phyloP scores from a whole-genome alignment of 2,113 vertebrate genomes.

The Leptobrachium leishanense region DNA sequence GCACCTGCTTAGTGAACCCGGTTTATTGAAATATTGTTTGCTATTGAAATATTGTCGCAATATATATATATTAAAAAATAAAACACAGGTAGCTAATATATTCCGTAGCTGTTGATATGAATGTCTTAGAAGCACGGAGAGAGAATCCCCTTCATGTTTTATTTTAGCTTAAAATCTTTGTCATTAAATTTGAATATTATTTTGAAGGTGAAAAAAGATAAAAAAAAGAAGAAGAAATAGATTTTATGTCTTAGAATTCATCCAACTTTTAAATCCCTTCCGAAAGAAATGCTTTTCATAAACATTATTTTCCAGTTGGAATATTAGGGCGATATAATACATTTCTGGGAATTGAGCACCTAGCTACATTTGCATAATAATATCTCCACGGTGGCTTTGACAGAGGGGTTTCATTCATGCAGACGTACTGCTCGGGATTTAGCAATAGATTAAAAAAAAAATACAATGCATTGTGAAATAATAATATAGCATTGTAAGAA shows the following conservation, averaged over 20 bases:
- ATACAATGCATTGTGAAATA: constrained; percentile 74
- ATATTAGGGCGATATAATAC: constrained; percentile 81
- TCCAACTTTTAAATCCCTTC: constrained; percentile 51
- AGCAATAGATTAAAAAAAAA: constrained; percentile 76
- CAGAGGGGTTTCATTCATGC: constrained; percentile 77
- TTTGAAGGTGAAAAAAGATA: constrained; percentile 49
- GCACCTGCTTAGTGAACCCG: constrained; percentile 67
- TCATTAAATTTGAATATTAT: constrained; percentile 69
- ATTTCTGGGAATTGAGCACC: constrained; percentile 72
- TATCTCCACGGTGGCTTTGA: constrained; percentile 78
- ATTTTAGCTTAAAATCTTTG: constrained; percentile 71
- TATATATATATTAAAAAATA: constrained; percentile 6
- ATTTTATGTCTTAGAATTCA: constrained; percentile 59
- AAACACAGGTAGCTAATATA: constrained; percentile 63
- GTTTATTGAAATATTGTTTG: constrained; percentile 77
- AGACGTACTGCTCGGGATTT: constrained; percentile 74
- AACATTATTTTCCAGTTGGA: constrained; percentile 67
- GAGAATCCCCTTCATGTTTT: constrained; percentile 62
- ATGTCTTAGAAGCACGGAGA: constrained; percentile 63
- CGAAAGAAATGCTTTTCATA: constrained; percentile 59
- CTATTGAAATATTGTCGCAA: constrained; percentile 80
- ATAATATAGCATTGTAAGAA: constrained; percentile 76
- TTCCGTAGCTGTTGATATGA: constrained; percentile 64
- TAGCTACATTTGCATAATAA: constrained; percentile 80
- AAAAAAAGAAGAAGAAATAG: constrained; percentile 49